A percentile compares a stretch with the other conserved stretches of the same genome.
These are phyloP conservation scores for Phyllopteryx taeniolatus DNA, from an alignment of 2,113 vertebrate genomes.

Conservation along the genomic window DNA sequence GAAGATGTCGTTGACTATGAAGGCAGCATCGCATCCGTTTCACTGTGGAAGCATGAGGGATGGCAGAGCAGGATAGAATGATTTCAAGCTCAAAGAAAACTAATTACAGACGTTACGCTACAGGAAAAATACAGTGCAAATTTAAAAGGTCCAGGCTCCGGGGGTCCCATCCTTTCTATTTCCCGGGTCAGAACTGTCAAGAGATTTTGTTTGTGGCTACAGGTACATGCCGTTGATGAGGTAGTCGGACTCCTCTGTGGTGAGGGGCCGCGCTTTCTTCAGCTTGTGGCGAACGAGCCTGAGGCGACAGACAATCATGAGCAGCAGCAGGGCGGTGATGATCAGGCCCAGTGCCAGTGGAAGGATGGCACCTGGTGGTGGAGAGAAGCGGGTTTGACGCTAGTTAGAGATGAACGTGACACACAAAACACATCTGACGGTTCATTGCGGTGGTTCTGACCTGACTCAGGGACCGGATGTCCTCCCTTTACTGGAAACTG, in stretches of 20 bases:
- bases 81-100: constrained; percentile 17
- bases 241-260: constrained; percentile 97
- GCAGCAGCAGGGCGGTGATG: constrained; percentile 87
- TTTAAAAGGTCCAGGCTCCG: constrained; percentile 17
- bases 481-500: constrained; percentile 64
- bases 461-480: constrained; percentile 85
- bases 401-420: not conserved
- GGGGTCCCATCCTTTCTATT: not conserved
- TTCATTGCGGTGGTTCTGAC: constrained; percentile 51
- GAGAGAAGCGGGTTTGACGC: not conserved
- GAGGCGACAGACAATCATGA: constrained; percentile 91
- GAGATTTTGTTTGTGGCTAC: constrained; percentile 53
- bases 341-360: constrained; percentile 89
- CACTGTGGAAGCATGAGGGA: not conserved
- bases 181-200: not conserved
- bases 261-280: constrained; percentile 92
- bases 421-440: not conserved
- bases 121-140: constrained; percentile 24
- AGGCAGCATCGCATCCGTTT: constrained; percentile 19
- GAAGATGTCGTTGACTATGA: constrained; percentile 25
- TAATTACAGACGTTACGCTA: constrained; percentile 11
- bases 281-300: constrained; percentile 86
- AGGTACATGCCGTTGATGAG: constrained; percentile 99
- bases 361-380: constrained; percentile 84
- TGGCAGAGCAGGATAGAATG: not conserved